phyloP scores from a whole-genome alignment of 2,888 invertebrate species.

The Sesia apiformis region DNA sequence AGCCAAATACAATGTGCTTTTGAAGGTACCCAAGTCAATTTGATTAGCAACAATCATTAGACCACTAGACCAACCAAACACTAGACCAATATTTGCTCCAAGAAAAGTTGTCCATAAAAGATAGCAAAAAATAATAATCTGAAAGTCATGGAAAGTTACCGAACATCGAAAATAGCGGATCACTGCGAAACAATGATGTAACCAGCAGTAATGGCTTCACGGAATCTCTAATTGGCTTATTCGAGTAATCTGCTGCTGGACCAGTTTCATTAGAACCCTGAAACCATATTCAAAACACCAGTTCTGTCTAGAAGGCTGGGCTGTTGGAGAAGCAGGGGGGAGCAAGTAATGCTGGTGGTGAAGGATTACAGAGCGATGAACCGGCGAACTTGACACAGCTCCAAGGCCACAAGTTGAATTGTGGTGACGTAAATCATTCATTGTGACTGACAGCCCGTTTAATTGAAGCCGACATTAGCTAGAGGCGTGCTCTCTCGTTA shows the following conservation, averaged over 20 bases:
- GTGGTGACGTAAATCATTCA: conserved; percentile 23
- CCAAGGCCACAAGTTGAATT: conserved; percentile 21
- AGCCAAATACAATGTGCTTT: too few relatives aligned
- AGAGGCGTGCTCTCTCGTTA: conserved; percentile 2
- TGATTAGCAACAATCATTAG: too few relatives aligned
- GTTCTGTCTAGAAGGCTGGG: neutral
- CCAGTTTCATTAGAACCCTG: neutral
- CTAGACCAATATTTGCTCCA: too few relatives aligned
- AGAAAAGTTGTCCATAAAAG: too few relatives aligned
- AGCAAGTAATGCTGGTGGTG: conserved; percentile 4
- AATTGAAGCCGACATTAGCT: conserved; percentile 15
- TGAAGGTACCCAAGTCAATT: too few relatives aligned
- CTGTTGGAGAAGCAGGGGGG: neutral
- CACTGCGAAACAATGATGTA: neutral
- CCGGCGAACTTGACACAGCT: conserved; percentile 31
- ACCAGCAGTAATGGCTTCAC: neutral
- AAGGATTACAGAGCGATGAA: conserved; percentile 17
- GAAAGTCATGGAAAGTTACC: neutral
- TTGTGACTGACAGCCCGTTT: conserved; percentile 30
- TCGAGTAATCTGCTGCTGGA: neutral
- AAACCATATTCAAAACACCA: neutral
- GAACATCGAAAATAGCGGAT: neutral
- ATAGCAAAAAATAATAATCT: neutral
- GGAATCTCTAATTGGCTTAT: neutral
- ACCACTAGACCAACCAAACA: too few relatives aligned